A percentile compares a stretch with the other conserved stretches of the same genome.
phyloP scores from a whole-genome alignment of 2,113 vertebrate species.

The Cyphomyrus discorhynchus region DNA sequence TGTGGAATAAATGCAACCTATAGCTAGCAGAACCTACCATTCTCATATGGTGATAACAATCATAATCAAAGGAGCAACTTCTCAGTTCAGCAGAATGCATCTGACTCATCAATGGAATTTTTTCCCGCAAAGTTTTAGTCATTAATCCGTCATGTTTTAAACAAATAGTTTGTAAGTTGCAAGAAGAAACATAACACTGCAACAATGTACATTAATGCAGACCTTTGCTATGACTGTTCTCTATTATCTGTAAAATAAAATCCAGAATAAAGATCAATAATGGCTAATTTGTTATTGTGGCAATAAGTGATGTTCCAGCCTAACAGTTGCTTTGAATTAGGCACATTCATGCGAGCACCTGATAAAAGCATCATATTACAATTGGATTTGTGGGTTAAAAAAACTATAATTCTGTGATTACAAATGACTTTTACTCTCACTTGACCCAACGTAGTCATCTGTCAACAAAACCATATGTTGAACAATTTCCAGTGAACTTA shows the following conservation, averaged over 20 bases:
- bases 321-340: background rate
- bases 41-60: background rate
- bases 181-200: background rate
- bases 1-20: background rate
- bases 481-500: background rate
- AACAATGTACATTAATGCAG: background rate
- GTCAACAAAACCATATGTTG: slow-evolving; percentile 2
- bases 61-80: background rate
- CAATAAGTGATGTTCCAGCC: background rate
- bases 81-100: background rate
- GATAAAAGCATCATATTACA: background rate
- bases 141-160: background rate
- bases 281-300: background rate
- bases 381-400: background rate
- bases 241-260: background rate
- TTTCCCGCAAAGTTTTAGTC: background rate
- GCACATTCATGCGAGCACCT: background rate
- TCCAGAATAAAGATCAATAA: background rate
- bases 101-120: background rate
- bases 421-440: background rate
- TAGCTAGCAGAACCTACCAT: background rate
- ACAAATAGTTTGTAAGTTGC: background rate
- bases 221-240: background rate
- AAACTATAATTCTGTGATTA: background rate
- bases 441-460: background rate